Evolutionary conservation across 2,888 invertebrate genomes (phyloP).

Genomic region (Microplitis manilae): DNA sequence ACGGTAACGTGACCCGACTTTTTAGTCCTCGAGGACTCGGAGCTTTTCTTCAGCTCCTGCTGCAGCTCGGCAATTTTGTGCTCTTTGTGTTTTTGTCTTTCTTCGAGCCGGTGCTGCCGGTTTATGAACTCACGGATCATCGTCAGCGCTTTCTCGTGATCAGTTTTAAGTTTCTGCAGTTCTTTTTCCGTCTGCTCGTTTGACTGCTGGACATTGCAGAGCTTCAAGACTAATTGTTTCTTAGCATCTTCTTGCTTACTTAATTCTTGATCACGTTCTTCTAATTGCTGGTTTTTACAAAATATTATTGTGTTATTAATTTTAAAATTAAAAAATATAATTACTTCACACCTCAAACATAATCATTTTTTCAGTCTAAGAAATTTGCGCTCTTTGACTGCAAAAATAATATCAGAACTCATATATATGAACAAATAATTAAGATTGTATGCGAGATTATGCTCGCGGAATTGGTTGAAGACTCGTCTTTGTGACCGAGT

Average conservation of each 20-base stretch:
- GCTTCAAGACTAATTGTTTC: slow-evolving; percentile 63
- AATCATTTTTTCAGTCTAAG: neutral
- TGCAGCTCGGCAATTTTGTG: slow-evolving; percentile 63
- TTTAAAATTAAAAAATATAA: neutral
- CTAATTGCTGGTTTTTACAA: slow-evolving; percentile 57
- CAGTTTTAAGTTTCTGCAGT: slow-evolving; percentile 73
- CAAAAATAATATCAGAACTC: too few species aligned
- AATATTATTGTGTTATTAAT: neutral
- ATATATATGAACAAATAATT: too few species aligned
- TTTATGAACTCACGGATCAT: slow-evolving; percentile 76
- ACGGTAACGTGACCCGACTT: neutral
- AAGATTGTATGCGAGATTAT: too few species aligned
- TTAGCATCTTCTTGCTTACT: slow-evolving; percentile 64
- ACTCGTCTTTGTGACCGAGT: too few species aligned
- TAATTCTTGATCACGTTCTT: slow-evolving; percentile 61
- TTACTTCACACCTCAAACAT: too few species aligned
- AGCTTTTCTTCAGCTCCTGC: slow-evolving; percentile 52
- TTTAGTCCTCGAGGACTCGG: slow-evolving; percentile 45
- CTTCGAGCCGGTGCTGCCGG: slow-evolving; percentile 74
- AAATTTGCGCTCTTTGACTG: too few species aligned
- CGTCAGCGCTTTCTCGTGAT: slow-evolving; percentile 75
- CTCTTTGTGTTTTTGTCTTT: slow-evolving; percentile 65
- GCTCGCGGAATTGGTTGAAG: too few species aligned
- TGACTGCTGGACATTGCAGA: slow-evolving; percentile 61
- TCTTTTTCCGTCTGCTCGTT: slow-evolving; percentile 58